Evolutionary conservation across 2,888 invertebrate genomes (phyloP), one percentile per base, ranked within the genome.

Genomic region (Ichneumoninae sp.): DNA sequence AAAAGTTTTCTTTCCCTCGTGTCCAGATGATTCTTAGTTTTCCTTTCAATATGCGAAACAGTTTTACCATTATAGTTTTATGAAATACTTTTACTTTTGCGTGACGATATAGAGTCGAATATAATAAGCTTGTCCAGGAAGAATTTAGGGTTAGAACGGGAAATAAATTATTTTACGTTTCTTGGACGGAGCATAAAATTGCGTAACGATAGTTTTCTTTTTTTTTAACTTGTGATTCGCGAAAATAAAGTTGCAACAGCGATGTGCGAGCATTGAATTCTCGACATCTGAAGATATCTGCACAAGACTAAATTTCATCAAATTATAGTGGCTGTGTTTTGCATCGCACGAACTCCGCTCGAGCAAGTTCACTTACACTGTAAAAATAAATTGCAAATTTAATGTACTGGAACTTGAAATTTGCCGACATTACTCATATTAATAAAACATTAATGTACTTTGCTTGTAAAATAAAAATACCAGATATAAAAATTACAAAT

Each of bases 101-200:
- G 73, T 50, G 57, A 63, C 16, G 40, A 40, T 54, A 13, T 52
- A 70, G 65, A 33, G 19, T 54, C 19, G 36, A 30, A 70, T 33
- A 40, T 73, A 6, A 54, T 22, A 54, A 8, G 54, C 54, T 54
- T 30, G 30, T 40, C 40, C 40, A 8, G 40, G 40, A 40, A 40
- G 10, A 40, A 40, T 40, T 10, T 40, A 40, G 40, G 0, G 36
- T 63, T 19, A 36, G 16, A 16, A 19, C 19, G 33, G 30, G 22
- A 6, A 70, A 30, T 36, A 22, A 50, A 63, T 36, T 16, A 36
- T 44, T 54, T 80, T 80, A 60, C 44, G 52, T 70, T 81, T 70
- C 60, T 65, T 85, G 85, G 85, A 85, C 84, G 85, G 85, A 85
- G 74, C 74, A 22, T 71, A 33, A 60, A 77, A 60, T 70, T 70